A percentile compares a stretch with the other conserved stretches of the same genome.
Conservation (phyloP, 2,888 invertebrate species). For the Cataglyphis livida region DNA sequence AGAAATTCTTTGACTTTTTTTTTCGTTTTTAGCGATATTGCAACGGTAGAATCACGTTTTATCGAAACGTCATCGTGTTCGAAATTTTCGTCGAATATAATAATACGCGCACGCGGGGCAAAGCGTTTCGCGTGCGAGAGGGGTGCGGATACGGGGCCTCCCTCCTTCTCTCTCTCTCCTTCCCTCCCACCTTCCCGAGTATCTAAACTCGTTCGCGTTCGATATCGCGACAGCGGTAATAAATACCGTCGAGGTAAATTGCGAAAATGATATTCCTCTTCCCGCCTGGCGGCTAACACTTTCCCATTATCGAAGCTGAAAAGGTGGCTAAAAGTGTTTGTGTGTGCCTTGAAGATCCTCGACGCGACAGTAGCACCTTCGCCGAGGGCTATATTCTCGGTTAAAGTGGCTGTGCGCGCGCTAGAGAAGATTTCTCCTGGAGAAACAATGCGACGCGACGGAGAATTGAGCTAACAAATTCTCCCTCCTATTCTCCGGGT, state of each 20-base stretch:
- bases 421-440: not conserved
- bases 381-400: constrained; percentile 20
- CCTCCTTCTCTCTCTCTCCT: not conserved
- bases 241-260: constrained; percentile 36
- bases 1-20: constrained; percentile 11
- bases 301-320: constrained; percentile 39
- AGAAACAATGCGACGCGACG: not conserved
- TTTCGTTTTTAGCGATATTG: not conserved
- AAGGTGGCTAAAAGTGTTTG: constrained; percentile 45
- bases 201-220: constrained; percentile 23
- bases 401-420: constrained; percentile 41
- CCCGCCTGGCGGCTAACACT: constrained; percentile 8
- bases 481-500: not conserved
- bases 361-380: constrained; percentile 6
- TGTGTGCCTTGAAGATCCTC: constrained; percentile 45
- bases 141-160: not conserved
- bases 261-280: constrained; percentile 47
- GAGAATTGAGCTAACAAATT: constrained; percentile 31
- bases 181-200: not conserved
- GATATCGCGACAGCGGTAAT: constrained; percentile 35
- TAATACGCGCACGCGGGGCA: not conserved
- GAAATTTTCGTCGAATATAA: constrained; percentile 33
- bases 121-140: not conserved
- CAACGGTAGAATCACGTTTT: constrained; percentile 9
- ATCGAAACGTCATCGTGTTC: constrained; percentile 11